Evolutionary conservation across 2,797 vertebrate genomes (phyloP).

Genomic region (Acanthiza pusilla): DNA sequence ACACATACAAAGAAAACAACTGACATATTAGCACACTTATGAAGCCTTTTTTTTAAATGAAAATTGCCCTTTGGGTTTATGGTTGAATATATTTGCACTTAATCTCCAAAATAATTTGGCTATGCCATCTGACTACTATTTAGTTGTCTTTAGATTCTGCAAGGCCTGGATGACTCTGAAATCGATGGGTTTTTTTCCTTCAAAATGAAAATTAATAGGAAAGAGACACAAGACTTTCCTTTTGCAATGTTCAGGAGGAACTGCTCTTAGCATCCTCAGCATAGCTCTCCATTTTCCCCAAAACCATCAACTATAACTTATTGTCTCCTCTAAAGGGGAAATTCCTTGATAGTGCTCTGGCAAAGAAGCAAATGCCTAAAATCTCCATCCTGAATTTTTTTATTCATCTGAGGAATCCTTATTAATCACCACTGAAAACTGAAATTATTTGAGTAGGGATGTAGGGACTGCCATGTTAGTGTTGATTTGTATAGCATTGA

Average conservation of each 20-base stretch:
- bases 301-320: background rate
- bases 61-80: background rate
- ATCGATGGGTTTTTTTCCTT: background rate
- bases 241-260: background rate
- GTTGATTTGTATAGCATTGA: background rate
- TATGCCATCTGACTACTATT: background rate
- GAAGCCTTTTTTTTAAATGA: background rate
- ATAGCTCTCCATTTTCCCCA: background rate
- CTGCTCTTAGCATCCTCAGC: background rate
- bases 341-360: background rate
- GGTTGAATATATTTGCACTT: background rate
- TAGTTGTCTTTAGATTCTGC: background rate
- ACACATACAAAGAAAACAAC: background rate
- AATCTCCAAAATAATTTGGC: background rate
- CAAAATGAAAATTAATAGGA: background rate
- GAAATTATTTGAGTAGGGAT: background rate
- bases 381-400: background rate
- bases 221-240: accelerated
- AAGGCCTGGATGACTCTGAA: background rate
- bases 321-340: background rate
- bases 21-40: background rate
- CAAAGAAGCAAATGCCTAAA: background rate
- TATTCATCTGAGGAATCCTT: background rate
- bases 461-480: background rate
- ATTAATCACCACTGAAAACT: background rate